phyloP scores from a whole-genome alignment of 2,113 vertebrate genomes.

The Chaetodon trifascialis region DNA sequence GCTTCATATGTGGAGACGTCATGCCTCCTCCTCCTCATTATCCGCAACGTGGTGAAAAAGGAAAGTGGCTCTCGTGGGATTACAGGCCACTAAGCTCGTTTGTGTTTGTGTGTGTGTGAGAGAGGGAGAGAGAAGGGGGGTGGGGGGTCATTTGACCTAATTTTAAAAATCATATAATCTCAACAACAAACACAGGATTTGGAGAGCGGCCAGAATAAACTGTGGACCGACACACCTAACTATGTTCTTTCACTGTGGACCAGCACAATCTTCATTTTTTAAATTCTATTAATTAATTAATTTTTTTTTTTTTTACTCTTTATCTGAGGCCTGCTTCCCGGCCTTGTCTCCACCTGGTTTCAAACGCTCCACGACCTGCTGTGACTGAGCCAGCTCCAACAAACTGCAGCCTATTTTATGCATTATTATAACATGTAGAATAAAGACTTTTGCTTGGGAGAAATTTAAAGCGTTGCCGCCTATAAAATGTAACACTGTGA shows the following conservation, averaged over 20 bases:
- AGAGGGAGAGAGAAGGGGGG: conserved; percentile 7
- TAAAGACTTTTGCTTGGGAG: background rate
- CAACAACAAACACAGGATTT: conserved; percentile 63
- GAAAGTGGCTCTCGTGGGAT: conserved; percentile 78
- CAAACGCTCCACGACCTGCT: background rate
- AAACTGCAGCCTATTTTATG: background rate
- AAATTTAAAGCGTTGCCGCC: background rate
- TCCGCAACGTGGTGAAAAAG: conserved; percentile 65
- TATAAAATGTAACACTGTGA: conserved; percentile 18
- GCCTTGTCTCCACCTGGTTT: background rate
- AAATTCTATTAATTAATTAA: background rate
- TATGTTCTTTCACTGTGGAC: background rate
- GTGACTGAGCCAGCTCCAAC: background rate
- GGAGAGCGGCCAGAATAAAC: background rate
- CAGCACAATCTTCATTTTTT: background rate
- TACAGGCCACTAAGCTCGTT: conserved; percentile 56
- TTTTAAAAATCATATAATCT: conserved; percentile 66
- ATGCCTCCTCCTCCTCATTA: conserved; percentile 44
- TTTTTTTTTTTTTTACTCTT: background rate
- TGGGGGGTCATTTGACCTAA: conserved; percentile 71
- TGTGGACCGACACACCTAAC: background rate
- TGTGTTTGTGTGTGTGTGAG: conserved; percentile 46
- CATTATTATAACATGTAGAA: background rate
- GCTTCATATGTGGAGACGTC: conserved; percentile 54
- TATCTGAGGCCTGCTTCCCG: background rate